Conservation (phyloP, 2,113 vertebrate species). For the Indri indri region DNA sequence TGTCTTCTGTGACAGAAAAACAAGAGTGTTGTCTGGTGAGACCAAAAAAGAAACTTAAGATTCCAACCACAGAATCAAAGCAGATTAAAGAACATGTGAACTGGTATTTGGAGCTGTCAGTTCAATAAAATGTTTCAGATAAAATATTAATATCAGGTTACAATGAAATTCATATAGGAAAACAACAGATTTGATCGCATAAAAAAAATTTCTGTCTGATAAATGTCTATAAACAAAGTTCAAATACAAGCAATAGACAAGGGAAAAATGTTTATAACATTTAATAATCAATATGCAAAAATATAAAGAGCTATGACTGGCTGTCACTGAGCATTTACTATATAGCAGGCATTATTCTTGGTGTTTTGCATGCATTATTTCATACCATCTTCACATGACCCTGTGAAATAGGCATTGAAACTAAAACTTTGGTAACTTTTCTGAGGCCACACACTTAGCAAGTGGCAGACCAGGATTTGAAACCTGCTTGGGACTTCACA, state of each 20-base stretch:
- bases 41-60: background rate
- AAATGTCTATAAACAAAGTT: background rate
- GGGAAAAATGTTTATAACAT: background rate
- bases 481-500: background rate
- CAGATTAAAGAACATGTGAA: background rate
- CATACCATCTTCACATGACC: background rate
- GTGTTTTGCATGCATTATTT: background rate
- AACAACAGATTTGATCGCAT: background rate
- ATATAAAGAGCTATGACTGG: background rate
- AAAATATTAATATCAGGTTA: background rate
- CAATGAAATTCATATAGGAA: background rate
- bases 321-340: background rate
- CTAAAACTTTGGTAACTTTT: background rate
- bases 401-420: background rate
- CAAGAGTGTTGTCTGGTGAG: background rate
- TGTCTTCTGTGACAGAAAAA: background rate
- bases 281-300: background rate
- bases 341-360: background rate
- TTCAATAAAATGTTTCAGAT: background rate
- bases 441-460: background rate
- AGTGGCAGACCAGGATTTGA: background rate
- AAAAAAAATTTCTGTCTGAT: background rate
- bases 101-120: background rate
- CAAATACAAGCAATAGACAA: background rate
- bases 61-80: background rate